phyloP scores from a whole-genome alignment of 2,797 vertebrate genomes.

The Cacajao melanocephalus region DNA sequence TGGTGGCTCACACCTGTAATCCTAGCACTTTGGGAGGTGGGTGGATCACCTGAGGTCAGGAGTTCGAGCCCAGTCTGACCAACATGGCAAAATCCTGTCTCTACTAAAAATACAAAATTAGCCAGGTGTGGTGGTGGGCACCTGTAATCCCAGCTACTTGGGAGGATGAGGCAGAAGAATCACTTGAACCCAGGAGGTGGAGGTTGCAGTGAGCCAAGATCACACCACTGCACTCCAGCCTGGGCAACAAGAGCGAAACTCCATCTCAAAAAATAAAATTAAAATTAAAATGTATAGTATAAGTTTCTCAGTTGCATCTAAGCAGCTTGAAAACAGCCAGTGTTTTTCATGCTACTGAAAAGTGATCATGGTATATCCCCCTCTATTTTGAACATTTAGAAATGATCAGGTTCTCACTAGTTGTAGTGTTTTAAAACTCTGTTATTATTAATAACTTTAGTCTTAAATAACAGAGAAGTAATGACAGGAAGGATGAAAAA shows the following conservation, averaged over 20 bases:
- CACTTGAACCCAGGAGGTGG: no score
- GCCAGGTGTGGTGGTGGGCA: background rate
- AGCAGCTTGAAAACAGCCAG: background rate
- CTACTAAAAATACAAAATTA: background rate
- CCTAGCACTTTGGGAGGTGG: background rate
- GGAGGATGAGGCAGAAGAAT: no score
- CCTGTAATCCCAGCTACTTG: background rate
- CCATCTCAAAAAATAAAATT: background rate
- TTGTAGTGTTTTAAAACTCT: background rate
- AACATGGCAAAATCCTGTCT: background rate
- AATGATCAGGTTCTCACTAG: background rate
- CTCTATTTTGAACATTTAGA: conserved; percentile 12
- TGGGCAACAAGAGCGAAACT: background rate
- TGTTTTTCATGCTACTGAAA: conserved; percentile 30
- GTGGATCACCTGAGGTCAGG: background rate
- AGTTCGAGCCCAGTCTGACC: background rate
- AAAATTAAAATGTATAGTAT: background rate
- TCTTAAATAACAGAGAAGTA: background rate
- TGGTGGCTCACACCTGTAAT: background rate
- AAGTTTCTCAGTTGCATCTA: conserved; percentile 24
- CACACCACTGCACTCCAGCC: no score
- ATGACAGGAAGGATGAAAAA: background rate
- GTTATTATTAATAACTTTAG: no score
- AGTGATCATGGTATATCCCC: background rate
- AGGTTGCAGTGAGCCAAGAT: no score